These are phyloP conservation scores for Schizothorax lantsangensis DNA, from an alignment of 2,797 vertebrate genomes.

Conservation along the genomic window DNA sequence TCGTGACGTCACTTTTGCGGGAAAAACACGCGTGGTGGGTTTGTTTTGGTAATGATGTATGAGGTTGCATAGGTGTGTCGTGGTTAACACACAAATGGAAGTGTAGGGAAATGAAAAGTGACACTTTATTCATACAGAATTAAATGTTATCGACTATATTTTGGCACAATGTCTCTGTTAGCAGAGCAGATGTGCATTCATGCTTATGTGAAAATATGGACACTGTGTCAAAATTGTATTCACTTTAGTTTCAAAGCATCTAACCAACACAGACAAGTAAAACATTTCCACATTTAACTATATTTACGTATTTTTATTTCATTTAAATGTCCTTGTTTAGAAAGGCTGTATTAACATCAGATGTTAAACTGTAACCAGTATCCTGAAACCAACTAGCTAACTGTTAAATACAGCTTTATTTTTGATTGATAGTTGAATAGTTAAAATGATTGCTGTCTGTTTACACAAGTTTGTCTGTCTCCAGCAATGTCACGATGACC, in stretches of 20 bases:
- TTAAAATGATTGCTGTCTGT: neutral
- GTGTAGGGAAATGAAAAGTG: neutral
- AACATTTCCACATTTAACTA: neutral
- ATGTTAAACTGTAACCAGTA: neutral
- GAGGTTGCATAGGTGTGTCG: constrained; percentile 2
- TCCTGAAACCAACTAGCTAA: neutral
- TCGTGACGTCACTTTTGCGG: constrained; percentile 81
- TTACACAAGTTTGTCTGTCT: neutral
- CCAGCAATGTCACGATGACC: neutral
- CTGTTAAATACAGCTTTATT: neutral
- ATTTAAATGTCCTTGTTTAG: neutral
- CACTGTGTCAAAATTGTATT: neutral
- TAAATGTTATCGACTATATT: neutral
- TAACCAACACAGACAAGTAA: neutral
- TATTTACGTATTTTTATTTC: neutral
- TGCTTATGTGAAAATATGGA: neutral
- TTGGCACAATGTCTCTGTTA: neutral
- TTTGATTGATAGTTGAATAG: neutral
- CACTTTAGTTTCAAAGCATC: neutral
- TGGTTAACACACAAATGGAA: neutral
- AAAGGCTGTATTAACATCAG: neutral
- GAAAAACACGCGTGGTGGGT: constrained; percentile 81
- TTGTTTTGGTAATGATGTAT: constrained; percentile 79
- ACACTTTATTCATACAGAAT: neutral
- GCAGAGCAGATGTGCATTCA: neutral